Conservation (phyloP, 2,888 invertebrate species). For the Lithophane leautieri region DNA sequence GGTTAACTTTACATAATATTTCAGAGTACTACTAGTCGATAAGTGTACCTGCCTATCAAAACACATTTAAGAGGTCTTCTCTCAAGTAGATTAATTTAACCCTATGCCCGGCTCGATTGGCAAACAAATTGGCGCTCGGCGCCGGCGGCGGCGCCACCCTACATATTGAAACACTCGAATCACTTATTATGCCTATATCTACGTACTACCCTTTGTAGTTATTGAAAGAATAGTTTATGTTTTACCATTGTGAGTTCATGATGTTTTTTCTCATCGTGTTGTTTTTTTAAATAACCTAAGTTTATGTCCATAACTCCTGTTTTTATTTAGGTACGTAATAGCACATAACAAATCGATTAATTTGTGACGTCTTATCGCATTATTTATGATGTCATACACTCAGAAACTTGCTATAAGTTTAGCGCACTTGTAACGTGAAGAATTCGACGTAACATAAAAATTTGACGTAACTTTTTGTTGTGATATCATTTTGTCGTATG, state of each 20-base stretch:
- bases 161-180: slow-evolving; percentile 12
- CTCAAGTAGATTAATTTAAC: slow-evolving; percentile 52
- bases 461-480: neutral
- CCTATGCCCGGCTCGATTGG: slow-evolving; percentile 3
- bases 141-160: too few species aligned
- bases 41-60: slow-evolving; percentile 38
- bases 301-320: neutral
- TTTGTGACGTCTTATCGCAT: neutral
- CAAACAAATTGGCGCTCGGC: slow-evolving; percentile 43
- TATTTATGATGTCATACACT: neutral
- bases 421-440: neutral
- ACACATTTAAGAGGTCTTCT: slow-evolving; percentile 34
- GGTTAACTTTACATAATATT: slow-evolving; percentile 7
- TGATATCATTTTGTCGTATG: slow-evolving; percentile 6
- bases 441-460: neutral
- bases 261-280: neutral
- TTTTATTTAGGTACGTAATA: slow-evolving; percentile 3
- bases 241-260: neutral
- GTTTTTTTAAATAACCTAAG: neutral
- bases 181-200: slow-evolving; percentile 11
- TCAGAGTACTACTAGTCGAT: slow-evolving; percentile 14
- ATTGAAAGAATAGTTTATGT: neutral
- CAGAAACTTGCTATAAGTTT: neutral
- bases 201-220: neutral
- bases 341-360: neutral